Evolutionary conservation across 2,888 invertebrate species (phyloP).

Genomic region (Chloromyia formosa): DNA sequence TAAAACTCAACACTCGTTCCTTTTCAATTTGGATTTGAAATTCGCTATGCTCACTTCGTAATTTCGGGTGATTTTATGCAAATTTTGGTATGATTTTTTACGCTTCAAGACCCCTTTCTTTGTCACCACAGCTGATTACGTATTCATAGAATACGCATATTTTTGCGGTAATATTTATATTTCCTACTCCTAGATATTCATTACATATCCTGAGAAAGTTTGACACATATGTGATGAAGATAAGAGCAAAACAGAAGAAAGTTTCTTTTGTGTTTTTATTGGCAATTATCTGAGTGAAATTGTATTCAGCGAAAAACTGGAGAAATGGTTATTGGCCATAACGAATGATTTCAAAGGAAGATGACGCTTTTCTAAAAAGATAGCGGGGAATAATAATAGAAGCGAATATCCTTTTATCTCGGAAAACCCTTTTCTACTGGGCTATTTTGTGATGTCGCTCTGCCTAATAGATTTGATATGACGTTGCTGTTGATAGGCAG

Average conservation of each 20-base stretch:
- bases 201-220: background rate
- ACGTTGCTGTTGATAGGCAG: too few relatives aligned
- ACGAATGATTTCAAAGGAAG: background rate
- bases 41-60: too few relatives aligned
- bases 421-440: too few relatives aligned
- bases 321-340: conserved; percentile 31
- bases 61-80: conserved; percentile 16
- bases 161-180: conserved; percentile 39
- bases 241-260: background rate
- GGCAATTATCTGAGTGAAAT: conserved; percentile 4
- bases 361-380: background rate
- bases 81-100: conserved; percentile 32
- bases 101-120: conserved; percentile 12
- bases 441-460: too few relatives aligned
- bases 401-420: too few relatives aligned
- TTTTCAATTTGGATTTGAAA: too few relatives aligned
- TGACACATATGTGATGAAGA: background rate
- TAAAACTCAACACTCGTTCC: too few relatives aligned
- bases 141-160: conserved; percentile 26
- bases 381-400: background rate
- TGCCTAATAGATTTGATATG: too few relatives aligned
- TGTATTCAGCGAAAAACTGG: background rate
- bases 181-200: background rate
- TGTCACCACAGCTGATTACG: background rate
- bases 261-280: conserved; percentile 11